Percentiles rank a stretch among this genome's conserved stretches.
Conservation (phyloP, 2,888 invertebrate genomes). For the Apotomis betuletana region DNA sequence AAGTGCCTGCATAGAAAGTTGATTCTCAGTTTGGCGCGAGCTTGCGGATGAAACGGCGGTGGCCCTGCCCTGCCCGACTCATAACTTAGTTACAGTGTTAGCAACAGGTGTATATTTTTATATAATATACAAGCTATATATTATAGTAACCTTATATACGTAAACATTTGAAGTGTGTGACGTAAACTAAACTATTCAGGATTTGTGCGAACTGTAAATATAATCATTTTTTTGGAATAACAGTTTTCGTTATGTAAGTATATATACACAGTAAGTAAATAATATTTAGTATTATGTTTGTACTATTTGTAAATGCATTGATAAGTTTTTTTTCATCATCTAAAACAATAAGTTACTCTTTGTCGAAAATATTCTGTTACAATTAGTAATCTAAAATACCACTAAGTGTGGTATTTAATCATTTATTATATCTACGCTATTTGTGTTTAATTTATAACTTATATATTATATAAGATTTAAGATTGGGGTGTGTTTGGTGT, state of each 20-base stretch:
- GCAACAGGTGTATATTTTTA: slow-evolving; percentile 15
- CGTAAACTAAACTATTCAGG: slow-evolving; percentile 6
- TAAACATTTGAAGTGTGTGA: slow-evolving; percentile 8
- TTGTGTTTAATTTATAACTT: too few species aligned
- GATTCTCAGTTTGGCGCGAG: slow-evolving; percentile 37
- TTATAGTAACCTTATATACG: background rate
- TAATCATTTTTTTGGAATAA: slow-evolving; percentile 22
- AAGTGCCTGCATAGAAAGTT: slow-evolving; percentile 21
- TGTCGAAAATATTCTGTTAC: too few species aligned
- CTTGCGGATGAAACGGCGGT: slow-evolving; percentile 34
- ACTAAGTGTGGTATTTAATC: too few species aligned
- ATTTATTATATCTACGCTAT: too few species aligned
- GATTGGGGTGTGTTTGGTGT: too few species aligned
- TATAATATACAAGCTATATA: background rate
- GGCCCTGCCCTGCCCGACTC: background rate
- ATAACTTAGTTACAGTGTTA: background rate
- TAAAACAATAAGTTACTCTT: too few species aligned
- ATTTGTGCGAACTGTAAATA: background rate
- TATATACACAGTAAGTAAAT: background rate
- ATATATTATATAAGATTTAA: too few species aligned
- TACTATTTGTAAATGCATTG: too few species aligned
- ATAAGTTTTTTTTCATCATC: too few species aligned
- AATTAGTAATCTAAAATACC: too few species aligned
- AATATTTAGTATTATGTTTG: too few species aligned
- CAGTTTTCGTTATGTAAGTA: slow-evolving; percentile 23